Percentiles rank a stretch among this genome's conserved stretches.
These are phyloP conservation scores for Fundulus diaphanus DNA, from an alignment of 2,797 vertebrate species.

Conservation along the genomic window DNA sequence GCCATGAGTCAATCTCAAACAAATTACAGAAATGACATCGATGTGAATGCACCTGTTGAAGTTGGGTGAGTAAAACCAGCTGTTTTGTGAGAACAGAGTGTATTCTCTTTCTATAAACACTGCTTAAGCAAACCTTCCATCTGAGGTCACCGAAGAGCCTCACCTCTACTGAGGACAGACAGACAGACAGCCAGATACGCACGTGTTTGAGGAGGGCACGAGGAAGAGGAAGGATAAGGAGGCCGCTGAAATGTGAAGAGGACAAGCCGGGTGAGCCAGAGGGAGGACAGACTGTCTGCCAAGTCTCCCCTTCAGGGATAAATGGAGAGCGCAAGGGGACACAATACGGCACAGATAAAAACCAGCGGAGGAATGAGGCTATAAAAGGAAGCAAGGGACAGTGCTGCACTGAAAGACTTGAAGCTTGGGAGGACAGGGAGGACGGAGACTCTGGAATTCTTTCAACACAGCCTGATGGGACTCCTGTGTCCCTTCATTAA, in stretches of 20 bases:
- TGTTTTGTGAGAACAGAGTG: constrained; percentile 29
- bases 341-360: constrained; percentile 45
- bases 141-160: constrained; percentile 65
- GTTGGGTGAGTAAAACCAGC: constrained; percentile 6
- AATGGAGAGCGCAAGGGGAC: constrained; percentile 43
- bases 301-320: constrained; percentile 7
- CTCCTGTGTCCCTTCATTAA: constrained; percentile 60
- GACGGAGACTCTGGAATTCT: constrained; percentile 52
- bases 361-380: constrained; percentile 57
- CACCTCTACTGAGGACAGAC: constrained; percentile 56
- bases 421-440: constrained; percentile 42
- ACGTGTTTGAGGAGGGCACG: constrained; percentile 34
- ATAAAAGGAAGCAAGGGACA: constrained; percentile 73
- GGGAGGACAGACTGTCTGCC: constrained; percentile 36
- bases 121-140: constrained; percentile 68
- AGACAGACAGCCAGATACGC: constrained; percentile 42
- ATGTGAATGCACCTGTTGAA: constrained; percentile 46
- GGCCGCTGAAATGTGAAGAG: constrained; percentile 22
- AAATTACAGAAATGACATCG: constrained; percentile 26
- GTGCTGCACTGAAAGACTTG: constrained; percentile 28
- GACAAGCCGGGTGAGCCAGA: constrained; percentile 30
- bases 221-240: neutral
- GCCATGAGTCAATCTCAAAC: constrained; percentile 35
- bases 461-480: constrained; percentile 61
- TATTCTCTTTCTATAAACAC: constrained; percentile 59